Conservation (phyloP, 2,888 invertebrate species). For the Trilocha varians region DNA sequence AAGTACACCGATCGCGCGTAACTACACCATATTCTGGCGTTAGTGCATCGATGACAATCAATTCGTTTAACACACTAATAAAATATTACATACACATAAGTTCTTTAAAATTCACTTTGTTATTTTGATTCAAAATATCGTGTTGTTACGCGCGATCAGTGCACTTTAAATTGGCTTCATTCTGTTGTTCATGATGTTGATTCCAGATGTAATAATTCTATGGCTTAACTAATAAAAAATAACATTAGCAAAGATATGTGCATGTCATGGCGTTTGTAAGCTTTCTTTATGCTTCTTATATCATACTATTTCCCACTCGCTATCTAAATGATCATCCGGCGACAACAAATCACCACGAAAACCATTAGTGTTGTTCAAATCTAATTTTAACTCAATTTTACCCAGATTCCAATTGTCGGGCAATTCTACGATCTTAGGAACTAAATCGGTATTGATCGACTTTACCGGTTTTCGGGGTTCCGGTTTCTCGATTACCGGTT, state of each 20-base stretch:
- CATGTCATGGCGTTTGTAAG: background rate
- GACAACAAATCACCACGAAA: conserved; percentile 36
- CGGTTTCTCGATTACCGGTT: conserved; percentile 4
- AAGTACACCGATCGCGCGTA: too few relatives aligned
- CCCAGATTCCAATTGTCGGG: conserved; percentile 76
- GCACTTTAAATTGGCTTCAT: too few relatives aligned
- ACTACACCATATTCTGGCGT: too few relatives aligned
- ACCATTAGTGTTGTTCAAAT: conserved; percentile 43
- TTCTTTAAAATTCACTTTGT: too few relatives aligned
- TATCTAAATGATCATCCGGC: conserved; percentile 54
- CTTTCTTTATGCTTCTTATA: conserved; percentile 12
- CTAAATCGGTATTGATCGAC: conserved; percentile 33
- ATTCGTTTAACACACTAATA: too few relatives aligned
- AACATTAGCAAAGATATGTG: background rate
- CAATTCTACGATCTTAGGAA: conserved; percentile 65
- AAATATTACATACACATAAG: too few relatives aligned
- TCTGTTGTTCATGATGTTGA: too few relatives aligned
- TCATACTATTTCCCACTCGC: conserved; percentile 65
- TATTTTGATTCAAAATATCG: too few relatives aligned
- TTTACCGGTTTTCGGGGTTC: conserved; percentile 13
- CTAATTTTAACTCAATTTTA: conserved; percentile 55
- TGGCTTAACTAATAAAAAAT: too few relatives aligned
- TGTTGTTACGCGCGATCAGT: too few relatives aligned
- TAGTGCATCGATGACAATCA: too few relatives aligned
- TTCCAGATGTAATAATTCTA: too few relatives aligned